Conservation (phyloP, 2,888 invertebrate genomes). For the Patella pellucida region DNA sequence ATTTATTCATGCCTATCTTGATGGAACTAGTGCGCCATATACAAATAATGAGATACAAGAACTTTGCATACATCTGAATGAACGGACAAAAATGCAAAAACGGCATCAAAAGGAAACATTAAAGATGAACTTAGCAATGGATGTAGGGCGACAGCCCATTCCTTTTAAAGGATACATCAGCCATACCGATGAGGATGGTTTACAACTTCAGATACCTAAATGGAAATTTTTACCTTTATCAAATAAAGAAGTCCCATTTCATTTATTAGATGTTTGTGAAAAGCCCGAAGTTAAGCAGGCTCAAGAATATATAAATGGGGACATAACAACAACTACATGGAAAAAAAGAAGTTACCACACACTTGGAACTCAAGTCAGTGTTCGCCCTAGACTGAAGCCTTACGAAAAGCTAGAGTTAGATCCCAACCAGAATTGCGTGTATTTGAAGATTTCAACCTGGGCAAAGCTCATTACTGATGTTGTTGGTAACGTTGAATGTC, state of each 20-base stretch:
- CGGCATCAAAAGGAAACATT: conserved; percentile 40
- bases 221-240: conserved; percentile 29
- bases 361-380: background rate
- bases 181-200: conserved; percentile 34
- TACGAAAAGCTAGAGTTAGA: background rate
- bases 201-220: conserved; percentile 40
- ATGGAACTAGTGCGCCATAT: conserved; percentile 33
- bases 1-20: conserved; percentile 39
- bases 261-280: conserved; percentile 35
- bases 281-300: conserved; percentile 39
- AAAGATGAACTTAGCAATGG: conserved; percentile 35
- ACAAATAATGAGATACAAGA: conserved; percentile 37
- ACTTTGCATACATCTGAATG: conserved; percentile 42
- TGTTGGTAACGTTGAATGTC: background rate
- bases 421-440: conserved; percentile 11
- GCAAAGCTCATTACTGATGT: background rate
- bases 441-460: conserved; percentile 14
- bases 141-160: conserved; percentile 34
- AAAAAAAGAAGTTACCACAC: conserved; percentile 38
- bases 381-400: background rate
- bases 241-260: conserved; percentile 37
- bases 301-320: background rate
- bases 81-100: conserved; percentile 40
- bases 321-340: conserved; percentile 38
- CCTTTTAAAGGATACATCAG: conserved; percentile 39